phyloP scores from a whole-genome alignment of 23 tunicate genomes.

The Halocynthia aurantium region DNA sequence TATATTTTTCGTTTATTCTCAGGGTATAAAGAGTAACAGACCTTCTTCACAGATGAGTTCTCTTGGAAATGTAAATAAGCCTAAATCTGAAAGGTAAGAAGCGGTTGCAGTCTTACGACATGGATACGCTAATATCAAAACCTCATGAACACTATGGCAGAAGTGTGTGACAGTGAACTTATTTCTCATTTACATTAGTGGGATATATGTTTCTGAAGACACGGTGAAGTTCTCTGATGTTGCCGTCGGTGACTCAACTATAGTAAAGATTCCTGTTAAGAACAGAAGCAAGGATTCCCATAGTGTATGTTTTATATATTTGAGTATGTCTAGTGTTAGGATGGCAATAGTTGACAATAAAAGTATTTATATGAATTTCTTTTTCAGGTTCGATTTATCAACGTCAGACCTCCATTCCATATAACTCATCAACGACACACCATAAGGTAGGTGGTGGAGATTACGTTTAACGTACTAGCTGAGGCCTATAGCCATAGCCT shows the following conservation, averaged over 20 bases:
- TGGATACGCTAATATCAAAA: neutral
- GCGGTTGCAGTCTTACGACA: too few relatives aligned
- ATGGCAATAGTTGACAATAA: neutral
- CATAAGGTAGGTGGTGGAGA: constrained; percentile 31
- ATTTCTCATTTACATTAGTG: constrained; percentile 14
- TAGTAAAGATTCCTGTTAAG: constrained; percentile 69
- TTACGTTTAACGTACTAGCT: neutral
- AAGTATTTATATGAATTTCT: neutral
- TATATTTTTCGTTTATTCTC: too few relatives aligned
- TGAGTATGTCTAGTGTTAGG: neutral
- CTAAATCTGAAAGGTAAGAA: too few relatives aligned
- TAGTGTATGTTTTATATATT: constrained; percentile 28
- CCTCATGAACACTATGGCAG: neutral
- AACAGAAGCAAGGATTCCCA: constrained; percentile 60
- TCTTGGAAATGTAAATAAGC: too few relatives aligned
- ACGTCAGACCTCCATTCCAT: constrained; percentile 66
- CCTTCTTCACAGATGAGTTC: too few relatives aligned
- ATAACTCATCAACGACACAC: constrained; percentile 72
- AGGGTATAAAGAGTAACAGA: too few relatives aligned
- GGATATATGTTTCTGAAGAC: constrained; percentile 54
- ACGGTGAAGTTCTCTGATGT: constrained; percentile 39
- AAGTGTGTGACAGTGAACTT: neutral
- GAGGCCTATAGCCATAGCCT: too few relatives aligned
- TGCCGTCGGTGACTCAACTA: constrained; percentile 25
- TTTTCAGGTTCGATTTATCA: constrained; percentile 63